Evolutionary conservation across 2,797 vertebrate genomes (phyloP), one percentile per base, ranked within the genome.

Genomic region (Lacerta viridis): DNA sequence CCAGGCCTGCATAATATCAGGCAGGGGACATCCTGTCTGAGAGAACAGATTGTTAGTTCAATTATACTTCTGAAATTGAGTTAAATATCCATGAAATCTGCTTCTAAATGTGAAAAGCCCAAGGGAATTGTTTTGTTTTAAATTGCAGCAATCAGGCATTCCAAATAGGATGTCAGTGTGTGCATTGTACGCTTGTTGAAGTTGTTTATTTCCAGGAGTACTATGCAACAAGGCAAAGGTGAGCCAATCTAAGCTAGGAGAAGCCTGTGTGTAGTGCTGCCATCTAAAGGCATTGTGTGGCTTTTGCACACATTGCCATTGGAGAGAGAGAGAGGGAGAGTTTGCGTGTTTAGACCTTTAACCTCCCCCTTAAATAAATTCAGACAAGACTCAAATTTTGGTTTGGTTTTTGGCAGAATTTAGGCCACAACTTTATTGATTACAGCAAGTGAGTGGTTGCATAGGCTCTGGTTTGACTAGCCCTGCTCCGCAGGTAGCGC

Each of bases 41-140:
- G 59, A 93, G 76, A 96, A 91, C 94, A 95, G 94, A 95, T 91
- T 92, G 91, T 92, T 94, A 91, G 50, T 93, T 95, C 93, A 95
- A 92, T 95, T 95, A 89, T 93, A 93, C 90, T 94, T 93, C 91
- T 91, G 85, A 95, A 97, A 95, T 89, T 88, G 84, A 96, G 88
- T 93, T 95, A 91, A 93, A 91, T 95, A 96, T 94, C 92, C 78
- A 87, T 94, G 81, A 93, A 96, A 93, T 92, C 89, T 90, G 79
- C 92, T 89, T 94, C 91, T 88, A 90, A 94, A 95, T 89, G n/a
- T 89, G 85, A 95, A 86, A 82, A 91, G 91, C 87, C 90, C 27
- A 9, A 39, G 91, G 92, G 91, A 87, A 91, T 85, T 81, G 93
- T 33, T 85, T 94, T 79, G 2, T 83, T 90, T 93, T 92, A 86